phyloP scores from a whole-genome alignment of 2,113 vertebrate species.

The Phylloscopus trochiloides region DNA sequence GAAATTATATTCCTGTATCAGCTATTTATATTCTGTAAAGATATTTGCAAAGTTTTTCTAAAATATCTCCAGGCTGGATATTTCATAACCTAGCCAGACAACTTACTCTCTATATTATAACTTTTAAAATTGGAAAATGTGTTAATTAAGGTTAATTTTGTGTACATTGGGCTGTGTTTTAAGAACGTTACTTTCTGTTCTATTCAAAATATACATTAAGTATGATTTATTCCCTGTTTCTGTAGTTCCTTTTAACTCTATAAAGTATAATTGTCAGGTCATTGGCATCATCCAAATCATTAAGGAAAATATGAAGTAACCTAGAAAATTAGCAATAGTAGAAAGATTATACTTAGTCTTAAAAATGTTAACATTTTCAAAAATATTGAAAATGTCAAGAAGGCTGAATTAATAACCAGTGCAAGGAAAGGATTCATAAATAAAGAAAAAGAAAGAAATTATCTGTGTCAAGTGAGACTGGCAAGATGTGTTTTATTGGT shows the following conservation, averaged over 20 bases:
- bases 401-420: not conserved
- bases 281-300: not conserved
- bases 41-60: not conserved
- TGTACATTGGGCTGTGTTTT: not conserved
- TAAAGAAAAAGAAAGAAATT: not conserved
- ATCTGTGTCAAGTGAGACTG: not conserved
- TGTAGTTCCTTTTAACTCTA: not conserved
- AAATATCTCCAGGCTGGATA: not conserved
- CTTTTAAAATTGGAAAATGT: not conserved
- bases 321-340: not conserved
- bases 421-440: not conserved
- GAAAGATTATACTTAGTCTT: not conserved
- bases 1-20: not conserved
- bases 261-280: not conserved
- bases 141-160: not conserved
- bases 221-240: not conserved
- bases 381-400: not conserved
- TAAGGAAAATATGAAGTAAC: not conserved
- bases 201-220: not conserved
- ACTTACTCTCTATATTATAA: not conserved
- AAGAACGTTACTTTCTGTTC: not conserved
- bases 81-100: not conserved
- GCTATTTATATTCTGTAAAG: not conserved
- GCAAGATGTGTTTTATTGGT: not conserved
- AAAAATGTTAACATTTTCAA: not conserved